These are phyloP conservation scores for Pemphredon lugubris DNA, from an alignment of 2,888 invertebrate genomes.

Conservation along the genomic window DNA sequence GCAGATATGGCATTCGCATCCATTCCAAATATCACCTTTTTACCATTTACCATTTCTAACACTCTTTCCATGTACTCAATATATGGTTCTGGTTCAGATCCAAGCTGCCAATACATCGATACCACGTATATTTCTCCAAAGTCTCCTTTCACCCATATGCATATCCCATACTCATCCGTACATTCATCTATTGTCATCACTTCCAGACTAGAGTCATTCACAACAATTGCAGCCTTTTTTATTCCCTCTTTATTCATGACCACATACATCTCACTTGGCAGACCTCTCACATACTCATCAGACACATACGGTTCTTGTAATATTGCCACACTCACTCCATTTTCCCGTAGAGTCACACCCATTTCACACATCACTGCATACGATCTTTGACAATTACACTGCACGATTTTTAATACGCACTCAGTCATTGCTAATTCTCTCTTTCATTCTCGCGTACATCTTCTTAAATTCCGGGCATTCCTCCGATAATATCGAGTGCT, in stretches of 20 bases:
- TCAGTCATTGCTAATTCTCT: background rate
- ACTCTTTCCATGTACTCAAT: slow-evolving; percentile 20
- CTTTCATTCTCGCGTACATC: background rate
- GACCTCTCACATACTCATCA: background rate
- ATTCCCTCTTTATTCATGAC: background rate
- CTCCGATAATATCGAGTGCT: background rate
- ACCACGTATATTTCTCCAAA: slow-evolving; percentile 39
- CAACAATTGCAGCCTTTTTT: slow-evolving; percentile 29
- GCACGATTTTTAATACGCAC: background rate
- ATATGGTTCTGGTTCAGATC: slow-evolving; percentile 6
- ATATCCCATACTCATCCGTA: slow-evolving; percentile 5
- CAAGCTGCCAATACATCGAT: slow-evolving; percentile 48
- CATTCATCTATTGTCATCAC: slow-evolving; percentile 15
- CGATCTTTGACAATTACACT: slow-evolving; percentile 11
- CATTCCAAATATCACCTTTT: background rate
- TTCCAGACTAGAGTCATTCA: slow-evolving; percentile 21
- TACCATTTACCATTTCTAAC: background rate
- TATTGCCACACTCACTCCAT: slow-evolving; percentile 6
- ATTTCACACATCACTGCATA: slow-evolving; percentile 2
- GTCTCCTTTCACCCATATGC: slow-evolving; percentile 42
- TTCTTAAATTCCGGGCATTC: background rate
- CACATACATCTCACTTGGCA: slow-evolving; percentile 6
- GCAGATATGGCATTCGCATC: background rate
- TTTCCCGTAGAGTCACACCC: background rate
- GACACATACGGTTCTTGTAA: slow-evolving; percentile 8